Evolutionary conservation across 2,888 invertebrate genomes (phyloP), one percentile per base, ranked within the genome.

Genomic region (Mesochorus sp.): DNA sequence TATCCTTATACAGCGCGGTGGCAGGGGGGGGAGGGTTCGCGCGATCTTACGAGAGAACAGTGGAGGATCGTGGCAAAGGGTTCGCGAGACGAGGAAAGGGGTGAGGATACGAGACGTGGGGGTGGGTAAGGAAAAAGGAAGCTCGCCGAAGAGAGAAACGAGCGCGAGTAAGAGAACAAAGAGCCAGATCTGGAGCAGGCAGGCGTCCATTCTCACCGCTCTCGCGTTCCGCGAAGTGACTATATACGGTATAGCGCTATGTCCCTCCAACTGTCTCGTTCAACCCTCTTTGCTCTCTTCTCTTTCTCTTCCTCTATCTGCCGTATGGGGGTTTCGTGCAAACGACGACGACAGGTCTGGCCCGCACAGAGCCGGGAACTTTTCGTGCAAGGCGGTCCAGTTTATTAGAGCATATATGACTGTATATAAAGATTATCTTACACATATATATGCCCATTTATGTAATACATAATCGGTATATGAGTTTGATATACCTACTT

Each of bases 151-250:
- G 74, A 71, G 68, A 70, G 68, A 66, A 75, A 79, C 74, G 70
- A 70, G 74, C 74, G 66, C 53, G 75, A 71, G 66, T 66, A 75
- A 31, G 75, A 71, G 78, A 79, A 79, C 78, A 79, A 79, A 79
- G 78, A 75, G 71, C 75, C 31, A 75, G 78, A 79, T 79, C 78
- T 79, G 78, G 71, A 79, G 71, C 78, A 79, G 78, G 78, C 78
- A 79, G 78, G 78, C 78, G 75, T 75, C 71, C 71, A 79, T 79
- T 79, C 78, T 79, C 78, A 79, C 78, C 78, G 71, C 51, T 71
- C 71, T 62, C 59, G 71, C 71, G 71, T 76, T 76, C 55, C 70
- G 51, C 66, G 68, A n/a, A 71, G 70, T 68, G 34, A 67, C 71
- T 71, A 62, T 53, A 49, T 28, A 70, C 44, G 14, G 31, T 62